phyloP scores from a whole-genome alignment of 2,888 invertebrate genomes.

The Drosophila borborema region DNA sequence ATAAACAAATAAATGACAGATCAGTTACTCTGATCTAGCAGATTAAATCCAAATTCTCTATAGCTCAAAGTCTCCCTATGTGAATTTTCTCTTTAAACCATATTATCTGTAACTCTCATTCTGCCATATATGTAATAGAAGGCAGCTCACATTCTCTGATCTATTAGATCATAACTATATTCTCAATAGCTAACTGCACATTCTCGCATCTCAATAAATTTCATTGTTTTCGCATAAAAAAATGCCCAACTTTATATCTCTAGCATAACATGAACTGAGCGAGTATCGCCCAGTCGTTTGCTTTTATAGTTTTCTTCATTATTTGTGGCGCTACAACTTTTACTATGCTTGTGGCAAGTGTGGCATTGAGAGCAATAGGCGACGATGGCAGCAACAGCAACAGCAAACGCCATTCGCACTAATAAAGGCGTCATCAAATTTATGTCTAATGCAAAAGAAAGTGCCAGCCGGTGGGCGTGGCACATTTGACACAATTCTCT shows the following conservation, averaged over 20 bases:
- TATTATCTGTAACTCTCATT: too few relatives aligned
- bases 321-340: conserved; percentile 50
- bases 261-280: neutral
- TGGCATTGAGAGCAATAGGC: conserved; percentile 13
- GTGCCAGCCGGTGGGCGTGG: conserved; percentile 60
- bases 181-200: neutral
- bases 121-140: too few relatives aligned
- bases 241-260: neutral
- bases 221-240: neutral
- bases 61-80: neutral
- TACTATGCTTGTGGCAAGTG: conserved; percentile 38
- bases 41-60: neutral
- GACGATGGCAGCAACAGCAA: neutral
- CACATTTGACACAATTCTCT: conserved; percentile 57
- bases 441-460: conserved; percentile 61
- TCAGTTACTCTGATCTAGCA: neutral
- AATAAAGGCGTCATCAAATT: conserved; percentile 60
- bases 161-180: neutral
- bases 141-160: too few relatives aligned
- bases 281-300: conserved; percentile 1
- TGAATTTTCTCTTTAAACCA: too few relatives aligned
- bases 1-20: too few relatives aligned
- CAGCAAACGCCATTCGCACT: conserved; percentile 19
- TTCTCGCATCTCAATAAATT: neutral
- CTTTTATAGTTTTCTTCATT: conserved; percentile 5